Evolutionary conservation across 2,888 invertebrate species (phyloP).

Genomic region (Rhingia campestris): DNA sequence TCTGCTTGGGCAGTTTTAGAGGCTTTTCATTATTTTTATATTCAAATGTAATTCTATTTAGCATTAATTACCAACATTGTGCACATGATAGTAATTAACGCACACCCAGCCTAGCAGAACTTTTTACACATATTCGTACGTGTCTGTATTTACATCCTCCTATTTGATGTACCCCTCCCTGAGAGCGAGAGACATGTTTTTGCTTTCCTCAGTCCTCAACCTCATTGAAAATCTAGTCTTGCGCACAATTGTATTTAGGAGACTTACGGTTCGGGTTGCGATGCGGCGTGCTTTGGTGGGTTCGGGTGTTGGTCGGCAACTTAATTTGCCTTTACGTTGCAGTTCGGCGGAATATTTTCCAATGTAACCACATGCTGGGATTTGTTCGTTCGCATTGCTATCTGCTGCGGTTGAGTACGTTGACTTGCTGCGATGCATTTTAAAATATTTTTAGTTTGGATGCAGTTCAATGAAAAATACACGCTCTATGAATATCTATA

Average conservation of each 20-base stretch:
- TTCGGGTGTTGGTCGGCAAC: slow-evolving; percentile 38
- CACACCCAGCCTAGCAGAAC: too few species aligned
- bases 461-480: not conserved
- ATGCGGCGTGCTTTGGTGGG: not conserved
- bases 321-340: slow-evolving; percentile 12
- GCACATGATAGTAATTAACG: too few species aligned
- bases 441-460: not conserved
- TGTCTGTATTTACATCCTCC: not conserved
- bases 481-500: not conserved
- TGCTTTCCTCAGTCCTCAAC: not conserved
- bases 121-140: not conserved
- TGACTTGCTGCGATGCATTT: not conserved
- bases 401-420: not conserved
- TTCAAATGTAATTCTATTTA: too few species aligned
- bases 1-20: too few species aligned
- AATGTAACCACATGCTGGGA: not conserved
- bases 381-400: too few species aligned
- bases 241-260: slow-evolving; percentile 27
- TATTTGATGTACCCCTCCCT: not conserved
- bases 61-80: too few species aligned
- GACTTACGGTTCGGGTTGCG: slow-evolving; percentile 8
- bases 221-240: slow-evolving; percentile 49
- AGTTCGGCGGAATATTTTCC: slow-evolving; percentile 25
- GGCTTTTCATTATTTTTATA: too few species aligned
- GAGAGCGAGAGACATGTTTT: slow-evolving; percentile 7